Percentiles rank a stretch among this genome's conserved stretches.
Evolutionary conservation across 2,888 invertebrate species (phyloP).

Genomic region (Drosophila heteroneura): DNA sequence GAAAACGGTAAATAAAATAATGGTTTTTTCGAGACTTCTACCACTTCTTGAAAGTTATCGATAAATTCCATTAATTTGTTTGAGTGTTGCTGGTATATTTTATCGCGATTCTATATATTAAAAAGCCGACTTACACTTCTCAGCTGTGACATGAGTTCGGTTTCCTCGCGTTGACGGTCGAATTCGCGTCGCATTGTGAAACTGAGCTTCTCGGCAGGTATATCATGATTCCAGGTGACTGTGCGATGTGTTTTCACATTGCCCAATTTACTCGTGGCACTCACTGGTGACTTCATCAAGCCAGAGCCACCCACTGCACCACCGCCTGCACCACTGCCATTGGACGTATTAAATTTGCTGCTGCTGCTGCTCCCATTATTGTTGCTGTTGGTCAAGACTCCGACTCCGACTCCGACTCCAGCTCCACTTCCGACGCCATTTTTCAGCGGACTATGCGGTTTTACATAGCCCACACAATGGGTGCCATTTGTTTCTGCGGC

Average conservation of each 20-base stretch:
- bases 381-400: constrained; percentile 66
- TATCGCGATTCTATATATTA: neutral
- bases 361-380: constrained; percentile 66
- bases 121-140: constrained; percentile 88
- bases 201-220: constrained; percentile 91
- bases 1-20: too few species aligned
- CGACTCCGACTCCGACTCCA: constrained; percentile 70
- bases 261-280: constrained; percentile 79
- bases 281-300: constrained; percentile 76
- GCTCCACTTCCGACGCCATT: constrained; percentile 64
- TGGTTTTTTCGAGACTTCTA: too few species aligned
- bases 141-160: constrained; percentile 93
- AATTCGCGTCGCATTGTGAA: constrained; percentile 97
- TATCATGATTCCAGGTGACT: constrained; percentile 91
- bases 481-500: constrained; percentile 34
- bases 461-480: constrained; percentile 85
- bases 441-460: constrained; percentile 85
- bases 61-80: too few species aligned
- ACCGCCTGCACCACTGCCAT: constrained; percentile 43
- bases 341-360: constrained; percentile 68
- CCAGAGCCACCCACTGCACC: constrained; percentile 8
- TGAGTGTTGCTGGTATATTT: neutral
- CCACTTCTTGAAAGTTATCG: too few species aligned
- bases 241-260: constrained; percentile 81
- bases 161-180: constrained; percentile 95